These are phyloP conservation scores for Brachyalestes nurse DNA, from an alignment of 2,797 vertebrate species.

Conservation along the genomic window DNA sequence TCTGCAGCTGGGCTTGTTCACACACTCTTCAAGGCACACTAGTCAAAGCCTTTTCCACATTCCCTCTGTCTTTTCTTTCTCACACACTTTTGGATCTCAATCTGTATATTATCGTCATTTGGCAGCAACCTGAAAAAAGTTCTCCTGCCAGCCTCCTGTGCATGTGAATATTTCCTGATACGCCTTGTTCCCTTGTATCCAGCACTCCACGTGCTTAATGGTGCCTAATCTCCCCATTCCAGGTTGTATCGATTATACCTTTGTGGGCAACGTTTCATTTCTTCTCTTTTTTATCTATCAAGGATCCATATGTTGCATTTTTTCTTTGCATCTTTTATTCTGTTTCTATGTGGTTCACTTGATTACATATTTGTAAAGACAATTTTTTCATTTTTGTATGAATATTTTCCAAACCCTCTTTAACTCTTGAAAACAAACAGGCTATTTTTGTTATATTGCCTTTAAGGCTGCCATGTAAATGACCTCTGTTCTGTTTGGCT, in stretches of 20 bases:
- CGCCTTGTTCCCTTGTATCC: slow-evolving; percentile 35
- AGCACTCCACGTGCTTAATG: slow-evolving; percentile 45
- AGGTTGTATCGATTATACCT: background rate
- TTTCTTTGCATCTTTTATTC: background rate
- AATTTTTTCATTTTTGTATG: background rate
- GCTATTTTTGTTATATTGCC: no score
- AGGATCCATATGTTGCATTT: no score
- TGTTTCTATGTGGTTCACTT: background rate
- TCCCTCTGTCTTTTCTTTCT: slow-evolving; percentile 32
- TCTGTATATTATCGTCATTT: slow-evolving; percentile 41
- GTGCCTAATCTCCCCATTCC: slow-evolving; percentile 42
- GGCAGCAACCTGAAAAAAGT: slow-evolving; percentile 41
- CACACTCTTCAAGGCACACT: slow-evolving; percentile 36
- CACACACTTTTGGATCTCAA: slow-evolving; percentile 43
- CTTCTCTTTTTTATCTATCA: background rate
- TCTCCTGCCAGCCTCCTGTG: slow-evolving; percentile 21
- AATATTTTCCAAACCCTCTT: background rate
- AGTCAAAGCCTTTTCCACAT: slow-evolving; percentile 39
- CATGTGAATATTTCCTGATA: slow-evolving; percentile 40
- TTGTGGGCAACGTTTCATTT: background rate
- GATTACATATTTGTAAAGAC: background rate
- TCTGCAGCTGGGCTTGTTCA: slow-evolving; percentile 55
- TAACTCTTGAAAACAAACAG: background rate
- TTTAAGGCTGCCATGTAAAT: background rate
- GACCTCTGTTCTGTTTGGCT: no score